Evolutionary conservation across 2,888 invertebrate species (phyloP), one percentile per base, ranked within the genome.

Genomic region (Drosophila nr. perissopoda): DNA sequence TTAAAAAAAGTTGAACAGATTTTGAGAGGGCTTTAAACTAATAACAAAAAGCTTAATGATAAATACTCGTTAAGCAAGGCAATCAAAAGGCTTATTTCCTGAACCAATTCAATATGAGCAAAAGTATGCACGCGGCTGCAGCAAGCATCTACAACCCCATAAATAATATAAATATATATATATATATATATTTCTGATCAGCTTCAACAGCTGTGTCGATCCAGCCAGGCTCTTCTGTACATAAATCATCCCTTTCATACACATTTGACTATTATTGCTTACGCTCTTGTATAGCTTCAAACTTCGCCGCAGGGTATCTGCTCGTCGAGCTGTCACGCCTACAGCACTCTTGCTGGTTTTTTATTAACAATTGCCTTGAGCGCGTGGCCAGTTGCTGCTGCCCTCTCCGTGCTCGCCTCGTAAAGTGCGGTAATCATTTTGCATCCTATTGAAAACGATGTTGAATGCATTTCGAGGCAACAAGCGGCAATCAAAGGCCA

Each of bases 401-500:
- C 7, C 6, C 11, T 7, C 2, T 4, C 11, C 0, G 46, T 0
- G 25, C n/a, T 42, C 52, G n/a, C 4, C 27, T 1, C 29, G 21
- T 33, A 31, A 36, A 69, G 52, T 57, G 65, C 54, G 56, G 62
- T 52, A 65, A 68, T 76, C 76, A 76, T 68, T 66, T 40, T 51
- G 66, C 61, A 65, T 62, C 36, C 76, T 42, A 68, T 76, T 76
- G 63, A 76, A 64, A 58, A 33, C 13, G 13, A 21, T 16, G 27
- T 36, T 68, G 54, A 68, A 56, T 65, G 56, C 66, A 56, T 42
- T 40, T 27, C 18, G 36, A 18, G 4, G 54, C 48, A 76, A 76
- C 56, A 66, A 56, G 33, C 61, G 53, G 71, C 73, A 76, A 71
- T 80, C 80, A 80, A 58, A 70, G 51, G 54, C 48, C 49, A 64